Conservation (phyloP, 2,113 vertebrate genomes). For the Patagioenas fasciata region DNA sequence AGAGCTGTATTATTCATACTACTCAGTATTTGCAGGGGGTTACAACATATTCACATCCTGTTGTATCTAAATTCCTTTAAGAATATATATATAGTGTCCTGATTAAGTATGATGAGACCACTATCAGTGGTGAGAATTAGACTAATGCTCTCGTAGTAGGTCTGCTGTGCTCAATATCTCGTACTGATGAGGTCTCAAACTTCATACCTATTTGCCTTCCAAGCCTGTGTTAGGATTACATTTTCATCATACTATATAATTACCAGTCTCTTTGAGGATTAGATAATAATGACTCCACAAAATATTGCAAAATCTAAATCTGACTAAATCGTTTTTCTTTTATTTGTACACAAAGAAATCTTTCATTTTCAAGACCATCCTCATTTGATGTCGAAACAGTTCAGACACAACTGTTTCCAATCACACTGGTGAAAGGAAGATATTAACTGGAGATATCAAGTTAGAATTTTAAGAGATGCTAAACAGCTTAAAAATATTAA, state of each 20-base stretch:
- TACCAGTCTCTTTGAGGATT: neutral
- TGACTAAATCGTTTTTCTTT: neutral
- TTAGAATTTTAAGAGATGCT: neutral
- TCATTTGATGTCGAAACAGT: neutral
- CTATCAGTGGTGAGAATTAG: neutral
- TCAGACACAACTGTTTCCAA: neutral
- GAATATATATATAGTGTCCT: neutral
- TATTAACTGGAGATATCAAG: neutral
- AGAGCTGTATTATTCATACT: neutral
- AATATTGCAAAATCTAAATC: slow-evolving; percentile 1
- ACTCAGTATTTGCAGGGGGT: neutral
- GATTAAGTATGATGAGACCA: neutral
- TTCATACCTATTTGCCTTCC: neutral
- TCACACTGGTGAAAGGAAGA: neutral
- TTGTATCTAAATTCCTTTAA: neutral
- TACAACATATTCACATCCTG: neutral
- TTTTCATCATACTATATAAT: neutral
- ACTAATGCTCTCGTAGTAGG: neutral
- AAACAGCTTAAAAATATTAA: neutral
- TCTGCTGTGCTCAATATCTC: neutral
- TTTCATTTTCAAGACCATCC: neutral
- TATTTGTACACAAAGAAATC: neutral
- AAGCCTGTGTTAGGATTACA: neutral
- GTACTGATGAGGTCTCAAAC: neutral
- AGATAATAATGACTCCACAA: neutral